Conservation (phyloP, 2,113 vertebrate genomes). For the Indri indri region DNA sequence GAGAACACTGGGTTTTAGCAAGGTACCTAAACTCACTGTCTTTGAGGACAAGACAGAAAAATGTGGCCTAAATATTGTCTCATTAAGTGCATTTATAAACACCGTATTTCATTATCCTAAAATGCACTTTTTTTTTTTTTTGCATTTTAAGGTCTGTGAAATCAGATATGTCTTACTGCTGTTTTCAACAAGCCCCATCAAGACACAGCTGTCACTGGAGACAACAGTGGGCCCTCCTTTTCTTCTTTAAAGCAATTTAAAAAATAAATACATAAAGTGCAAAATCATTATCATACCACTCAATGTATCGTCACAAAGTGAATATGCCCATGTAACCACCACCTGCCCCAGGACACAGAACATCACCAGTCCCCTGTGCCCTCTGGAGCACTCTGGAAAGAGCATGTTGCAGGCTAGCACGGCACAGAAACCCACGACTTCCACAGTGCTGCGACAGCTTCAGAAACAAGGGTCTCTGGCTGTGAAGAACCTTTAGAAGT, state of each 20-base stretch:
- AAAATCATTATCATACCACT: not conserved
- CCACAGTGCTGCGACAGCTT: not conserved
- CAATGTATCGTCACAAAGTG: not conserved
- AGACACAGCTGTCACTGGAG: not conserved
- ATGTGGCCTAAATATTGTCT: rapidly evolving
- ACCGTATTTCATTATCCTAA: not conserved
- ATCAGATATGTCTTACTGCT: not conserved
- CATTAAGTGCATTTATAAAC: no score
- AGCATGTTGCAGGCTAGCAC: rapidly evolving
- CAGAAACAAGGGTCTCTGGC: not conserved
- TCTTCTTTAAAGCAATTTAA: not conserved
- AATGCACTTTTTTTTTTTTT: not conserved
- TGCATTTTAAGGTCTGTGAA: not conserved
- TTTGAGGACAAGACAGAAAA: not conserved
- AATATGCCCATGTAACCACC: not conserved
- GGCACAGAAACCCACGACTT: not conserved
- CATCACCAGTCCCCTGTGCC: rapidly evolving
- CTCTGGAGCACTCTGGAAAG: not conserved
- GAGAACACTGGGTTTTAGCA: not conserved
- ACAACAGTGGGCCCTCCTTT: not conserved
- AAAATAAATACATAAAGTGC: not conserved
- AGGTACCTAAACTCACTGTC: not conserved
- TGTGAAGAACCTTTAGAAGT: not conserved
- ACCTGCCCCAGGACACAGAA: rapidly evolving
- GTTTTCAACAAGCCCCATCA: not conserved